Evolutionary conservation across 1,140 invertebrate genomes (phyloP).

Genomic region (Drosophila parvula): DNA sequence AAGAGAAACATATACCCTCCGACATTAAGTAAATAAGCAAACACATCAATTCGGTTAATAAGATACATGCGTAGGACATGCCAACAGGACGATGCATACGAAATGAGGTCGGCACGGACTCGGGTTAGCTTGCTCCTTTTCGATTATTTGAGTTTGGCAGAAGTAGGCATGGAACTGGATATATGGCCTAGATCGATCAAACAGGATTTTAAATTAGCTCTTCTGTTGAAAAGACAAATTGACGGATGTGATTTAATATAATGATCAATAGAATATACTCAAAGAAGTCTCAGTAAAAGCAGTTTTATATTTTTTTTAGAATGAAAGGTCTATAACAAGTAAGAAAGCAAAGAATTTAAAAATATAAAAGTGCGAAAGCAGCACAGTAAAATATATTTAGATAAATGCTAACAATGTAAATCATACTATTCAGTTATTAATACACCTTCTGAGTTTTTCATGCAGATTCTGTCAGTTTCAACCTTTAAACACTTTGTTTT

Average conservation of each 20-base stretch:
- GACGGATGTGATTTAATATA: neutral
- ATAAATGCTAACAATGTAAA: too few relatives aligned
- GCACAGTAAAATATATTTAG: too few relatives aligned
- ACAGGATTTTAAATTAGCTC: neutral
- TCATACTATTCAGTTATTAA: too few relatives aligned
- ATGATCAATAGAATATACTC: neutral
- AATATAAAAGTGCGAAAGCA: too few relatives aligned
- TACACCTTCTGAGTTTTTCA: neutral
- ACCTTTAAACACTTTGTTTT: too few relatives aligned
- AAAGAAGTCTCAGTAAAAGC: neutral
- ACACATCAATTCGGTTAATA: conserved; percentile 63
- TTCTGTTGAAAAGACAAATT: conserved; percentile 2
- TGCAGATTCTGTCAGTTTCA: neutral
- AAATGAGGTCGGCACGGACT: conserved; percentile 12
- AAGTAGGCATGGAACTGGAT: conserved; percentile 1
- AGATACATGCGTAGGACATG: conserved; percentile 46
- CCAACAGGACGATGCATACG: conserved; percentile 39
- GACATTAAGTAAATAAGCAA: conserved; percentile 53
- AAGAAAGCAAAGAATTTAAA: neutral
- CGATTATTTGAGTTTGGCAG: neutral
- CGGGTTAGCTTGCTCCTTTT: neutral
- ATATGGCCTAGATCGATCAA: conserved; percentile 4
- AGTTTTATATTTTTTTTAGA: neutral
- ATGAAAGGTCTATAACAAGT: neutral
- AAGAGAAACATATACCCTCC: conserved; percentile 39